Evolutionary conservation across 2,888 invertebrate genomes (phyloP).

Genomic region (Palloptera scutellata): DNA sequence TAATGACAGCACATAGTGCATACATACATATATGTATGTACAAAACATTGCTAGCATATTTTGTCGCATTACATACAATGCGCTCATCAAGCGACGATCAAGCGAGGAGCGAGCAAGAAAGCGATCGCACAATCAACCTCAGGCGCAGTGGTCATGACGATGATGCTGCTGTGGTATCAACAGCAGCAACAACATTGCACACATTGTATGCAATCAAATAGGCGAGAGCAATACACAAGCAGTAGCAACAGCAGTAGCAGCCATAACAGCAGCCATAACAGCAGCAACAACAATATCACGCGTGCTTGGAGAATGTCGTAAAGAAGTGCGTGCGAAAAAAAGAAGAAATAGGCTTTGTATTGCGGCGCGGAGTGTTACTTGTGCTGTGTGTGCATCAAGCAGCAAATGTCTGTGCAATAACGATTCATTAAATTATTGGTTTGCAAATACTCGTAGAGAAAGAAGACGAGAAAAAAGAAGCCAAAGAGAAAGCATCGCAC

Average conservation of each 20-base stretch:
- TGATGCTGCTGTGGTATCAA: not conserved
- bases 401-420: not conserved
- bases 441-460: no score
- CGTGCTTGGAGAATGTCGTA: not conserved
- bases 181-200: slow-evolving; percentile 9
- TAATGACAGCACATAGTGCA: slow-evolving; percentile 22
- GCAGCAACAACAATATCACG: no score
- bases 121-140: not conserved
- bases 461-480: no score
- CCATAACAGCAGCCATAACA: not conserved
- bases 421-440: no score
- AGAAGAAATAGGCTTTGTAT: not conserved
- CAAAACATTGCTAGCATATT: no score
- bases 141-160: not conserved
- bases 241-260: not conserved
- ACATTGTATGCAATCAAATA: slow-evolving; percentile 51
- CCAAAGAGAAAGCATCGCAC: no score
- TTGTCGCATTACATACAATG: no score
- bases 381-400: not conserved
- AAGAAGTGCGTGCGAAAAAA: not conserved
- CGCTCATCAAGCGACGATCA: no score
- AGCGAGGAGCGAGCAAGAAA: no score
- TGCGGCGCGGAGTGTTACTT: no score
- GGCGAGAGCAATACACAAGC: slow-evolving; percentile 28
- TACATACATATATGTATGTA: no score